Base-by-base conservation (phyloP, 2,888 invertebrate genomes). In the Ashinkailepas kermadecensis region DNA sequence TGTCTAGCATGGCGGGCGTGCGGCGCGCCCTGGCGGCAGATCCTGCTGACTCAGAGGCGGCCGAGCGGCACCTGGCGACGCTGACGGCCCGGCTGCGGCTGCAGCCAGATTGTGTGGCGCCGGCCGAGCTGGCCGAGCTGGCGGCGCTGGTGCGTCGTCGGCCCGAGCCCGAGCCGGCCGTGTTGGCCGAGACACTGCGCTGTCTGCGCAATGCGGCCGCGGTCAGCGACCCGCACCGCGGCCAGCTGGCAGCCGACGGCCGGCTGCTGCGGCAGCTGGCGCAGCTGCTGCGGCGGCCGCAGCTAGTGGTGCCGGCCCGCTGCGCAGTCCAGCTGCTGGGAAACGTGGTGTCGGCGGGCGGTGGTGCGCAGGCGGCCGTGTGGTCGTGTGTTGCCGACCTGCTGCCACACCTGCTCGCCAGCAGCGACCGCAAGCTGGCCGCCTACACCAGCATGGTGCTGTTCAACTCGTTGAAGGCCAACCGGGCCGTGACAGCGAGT, bases 191-290 rank as follows among this genome's bases (percentile, higher is more conserved):
- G 96, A 96, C 87, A 97, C 97, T 86, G 93, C 95, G 84, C 95
- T 95, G 86, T 95, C 95, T 86, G 96, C 96, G 87, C 88, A 97
- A 83, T 96, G 97, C 89, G 94, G 95, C 4, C 95, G 95, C 86
- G 89, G 97, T 57, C 95, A 96, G 0, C 95, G 95, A 87, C 94
- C 95, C 12, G 94, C 94, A 2, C 95, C 95, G 86, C 96, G 97
- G 87, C 92, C 95, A 84, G 95, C 95, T 87, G 96, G 96, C 86
- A 90, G 94, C 67, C 97, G 94, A 90, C 94, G 92, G 86, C 83
- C 54, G 1, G 58, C 54, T 54, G 57, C n/a, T 81, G 18, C 8
- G n/a, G 56, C 23, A 23, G 13, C 39, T 57, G 54, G 64, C 56
- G 21, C 57, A 15, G 81, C 54, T 56, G 64, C 39, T 67, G 18